Conservation (phyloP, 2,797 vertebrate genomes). For the Antrozous pallidus region DNA sequence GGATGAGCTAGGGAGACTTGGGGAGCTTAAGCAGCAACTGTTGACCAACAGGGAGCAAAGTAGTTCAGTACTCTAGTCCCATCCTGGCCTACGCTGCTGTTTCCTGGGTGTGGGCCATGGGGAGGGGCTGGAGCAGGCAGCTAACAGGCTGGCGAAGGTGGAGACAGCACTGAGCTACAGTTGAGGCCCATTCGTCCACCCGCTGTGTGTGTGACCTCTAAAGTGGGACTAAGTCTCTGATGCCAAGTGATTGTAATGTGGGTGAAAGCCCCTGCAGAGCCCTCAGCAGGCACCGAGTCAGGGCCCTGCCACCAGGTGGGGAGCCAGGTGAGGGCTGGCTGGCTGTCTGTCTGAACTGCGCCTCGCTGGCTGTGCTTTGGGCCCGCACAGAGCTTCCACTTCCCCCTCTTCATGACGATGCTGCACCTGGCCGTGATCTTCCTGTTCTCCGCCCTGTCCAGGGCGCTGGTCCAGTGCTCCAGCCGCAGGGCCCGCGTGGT, state of each 20-base stretch:
- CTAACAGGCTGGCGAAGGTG: background rate
- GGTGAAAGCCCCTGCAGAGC: background rate
- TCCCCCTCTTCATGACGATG: slow-evolving; percentile 94
- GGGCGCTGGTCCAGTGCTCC: slow-evolving; percentile 83
- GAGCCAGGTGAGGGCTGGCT: fast-evolving
- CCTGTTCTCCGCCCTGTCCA: slow-evolving; percentile 86
- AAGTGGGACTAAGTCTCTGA: background rate
- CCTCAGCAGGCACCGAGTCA: background rate
- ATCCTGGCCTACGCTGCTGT: fast-evolving
- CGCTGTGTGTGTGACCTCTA: background rate
- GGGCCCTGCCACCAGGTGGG: slow-evolving; percentile 45
- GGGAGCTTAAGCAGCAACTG: background rate
- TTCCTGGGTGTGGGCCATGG: background rate
- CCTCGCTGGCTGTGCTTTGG: slow-evolving; percentile 12
- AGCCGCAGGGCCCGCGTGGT: slow-evolving; percentile 86
- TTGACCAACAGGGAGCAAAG: background rate
- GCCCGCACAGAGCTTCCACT: slow-evolving; percentile 89
- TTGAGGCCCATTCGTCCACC: background rate
- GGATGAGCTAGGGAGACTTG: background rate
- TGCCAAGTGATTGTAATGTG: background rate
- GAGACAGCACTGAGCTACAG: background rate
- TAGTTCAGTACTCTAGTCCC: fast-evolving
- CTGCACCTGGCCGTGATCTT: slow-evolving; percentile 91
- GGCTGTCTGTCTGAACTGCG: fast-evolving
- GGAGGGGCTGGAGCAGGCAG: background rate